Evolutionary conservation across 2,888 invertebrate genomes (phyloP).

Genomic region (Archips xylosteana): DNA sequence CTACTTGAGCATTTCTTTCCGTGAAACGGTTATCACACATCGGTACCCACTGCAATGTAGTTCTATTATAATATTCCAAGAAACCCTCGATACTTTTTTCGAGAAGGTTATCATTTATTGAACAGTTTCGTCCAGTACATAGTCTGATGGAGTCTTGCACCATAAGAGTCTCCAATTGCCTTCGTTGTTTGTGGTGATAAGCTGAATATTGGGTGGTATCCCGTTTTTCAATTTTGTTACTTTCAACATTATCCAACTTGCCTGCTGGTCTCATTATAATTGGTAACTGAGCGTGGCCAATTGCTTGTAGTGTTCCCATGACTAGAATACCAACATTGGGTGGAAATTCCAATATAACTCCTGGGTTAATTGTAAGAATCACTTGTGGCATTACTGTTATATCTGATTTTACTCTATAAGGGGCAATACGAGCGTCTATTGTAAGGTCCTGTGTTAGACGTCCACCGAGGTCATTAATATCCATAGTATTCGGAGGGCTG

Average conservation of each 20-base stretch:
- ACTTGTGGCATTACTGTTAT: constrained; percentile 98
- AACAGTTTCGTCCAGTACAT: constrained; percentile 91
- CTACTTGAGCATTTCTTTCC: constrained; percentile 98
- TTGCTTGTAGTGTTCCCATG: constrained; percentile 94
- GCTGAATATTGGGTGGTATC: constrained; percentile 68
- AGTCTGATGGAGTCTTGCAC: constrained; percentile 89
- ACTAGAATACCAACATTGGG: constrained; percentile 98
- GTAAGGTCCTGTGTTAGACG: constrained; percentile 88
- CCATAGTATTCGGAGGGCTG: constrained; percentile 83
- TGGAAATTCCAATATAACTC: constrained; percentile 96
- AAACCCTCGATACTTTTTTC: constrained; percentile 91
- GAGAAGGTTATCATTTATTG: constrained; percentile 81
- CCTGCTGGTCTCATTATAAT: constrained; percentile 91
- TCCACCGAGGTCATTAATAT: constrained; percentile 91
- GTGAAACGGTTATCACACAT: constrained; percentile 98
- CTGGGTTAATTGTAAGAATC: constrained; percentile 93
- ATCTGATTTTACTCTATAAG: constrained; percentile 94
- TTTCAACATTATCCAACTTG: constrained; percentile 65
- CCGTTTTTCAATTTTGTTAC: constrained; percentile 72
- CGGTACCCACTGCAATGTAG: constrained; percentile 98
- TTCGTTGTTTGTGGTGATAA: constrained; percentile 69
- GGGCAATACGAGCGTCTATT: constrained; percentile 87
- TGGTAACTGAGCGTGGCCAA: constrained; percentile 90
- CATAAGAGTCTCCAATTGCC: constrained; percentile 85
- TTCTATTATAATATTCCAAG: constrained; percentile 97